Base-by-base conservation (phyloP, 2,888 invertebrate species). In the Nemotelus nigrinus region DNA sequence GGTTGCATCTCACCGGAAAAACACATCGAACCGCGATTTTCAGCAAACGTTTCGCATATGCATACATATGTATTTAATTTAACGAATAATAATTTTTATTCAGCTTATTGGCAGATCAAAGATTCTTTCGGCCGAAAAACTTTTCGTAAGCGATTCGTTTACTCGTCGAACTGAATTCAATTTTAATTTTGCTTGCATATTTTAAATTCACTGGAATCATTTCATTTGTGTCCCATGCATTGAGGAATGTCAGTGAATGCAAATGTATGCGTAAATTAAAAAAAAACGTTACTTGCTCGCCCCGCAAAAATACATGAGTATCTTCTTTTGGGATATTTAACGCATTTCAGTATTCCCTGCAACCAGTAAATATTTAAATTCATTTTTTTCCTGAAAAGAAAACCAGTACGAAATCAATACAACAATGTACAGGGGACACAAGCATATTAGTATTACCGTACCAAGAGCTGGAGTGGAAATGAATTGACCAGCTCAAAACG, bases 1-100 rank as follows among this genome's bases (percentile, higher is more conserved):
- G 25, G 25, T 1, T 25, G 25, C 25, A 25, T 25, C 25, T 25
- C 25, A 25, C 25, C 25, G 25, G 25, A 25, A 25, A 25, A 25
- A 25, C 25, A 25, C 25, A 25, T 25, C 25, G 1, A 25, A 25
- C 25, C 25, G 25, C 25, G 25, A 25, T 25, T 25, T 25, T 25
- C 25, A 25, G 25, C 25, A 25, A 25, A 25, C 0, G 25, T 25
- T 25, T 25, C 0, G 63, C 5, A 43, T 43, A 25, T 63, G 3
- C 63, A 63, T 63, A 8, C 63, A 63, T 5, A 43, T 39, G 43
- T 63, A 63, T 63, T 63, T 63, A 3, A 63, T 63, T 63, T 41
- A 63, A 63, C 43, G 63, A 63, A 63, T 63, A 63, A 63, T 63
- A 63, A 53, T 55, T 70, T 70, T 70, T 70, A 70, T 70, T 70